phyloP scores from a whole-genome alignment of 1,140 invertebrate species.

The Protaetia brevitarsis region DNA sequence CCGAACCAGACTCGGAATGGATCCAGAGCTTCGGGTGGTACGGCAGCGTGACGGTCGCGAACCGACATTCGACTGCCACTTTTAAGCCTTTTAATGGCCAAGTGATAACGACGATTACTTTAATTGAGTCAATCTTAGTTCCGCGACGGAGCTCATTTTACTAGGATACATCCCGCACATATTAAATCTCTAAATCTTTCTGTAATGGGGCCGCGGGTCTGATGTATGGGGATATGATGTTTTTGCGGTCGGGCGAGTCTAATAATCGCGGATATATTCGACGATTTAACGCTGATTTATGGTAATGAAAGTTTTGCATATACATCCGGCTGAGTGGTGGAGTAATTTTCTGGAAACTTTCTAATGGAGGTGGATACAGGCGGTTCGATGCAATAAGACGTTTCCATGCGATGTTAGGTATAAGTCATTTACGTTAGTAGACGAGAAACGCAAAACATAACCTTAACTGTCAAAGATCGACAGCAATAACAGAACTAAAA shows the following conservation, averaged over 20 bases:
- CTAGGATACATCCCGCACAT: slow-evolving; percentile 16
- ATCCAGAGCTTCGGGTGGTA: slow-evolving; percentile 39
- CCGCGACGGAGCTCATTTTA: slow-evolving; percentile 16
- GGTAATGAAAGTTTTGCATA: background rate
- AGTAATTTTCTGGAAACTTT: no score
- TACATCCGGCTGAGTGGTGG: no score
- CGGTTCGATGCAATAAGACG: no score
- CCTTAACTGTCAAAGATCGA: no score
- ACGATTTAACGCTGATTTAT: slow-evolving; percentile 2
- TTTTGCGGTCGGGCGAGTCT: background rate
- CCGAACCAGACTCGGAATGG: slow-evolving; percentile 36
- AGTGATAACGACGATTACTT: slow-evolving; percentile 43
- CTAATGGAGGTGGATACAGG: no score
- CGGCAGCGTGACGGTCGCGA: slow-evolving; percentile 37
- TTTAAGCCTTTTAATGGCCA: slow-evolving; percentile 45
- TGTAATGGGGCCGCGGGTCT: background rate
- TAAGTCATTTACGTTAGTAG: no score
- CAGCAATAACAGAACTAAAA: no score
- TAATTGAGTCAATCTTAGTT: slow-evolving; percentile 38
- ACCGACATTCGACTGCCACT: slow-evolving; percentile 39
- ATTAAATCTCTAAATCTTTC: slow-evolving; percentile 16
- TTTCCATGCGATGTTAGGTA: no score
- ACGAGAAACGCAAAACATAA: no score
- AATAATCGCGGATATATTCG: slow-evolving; percentile 4
- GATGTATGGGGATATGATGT: slow-evolving; percentile 8